Percentiles rank a stretch among this genome's conserved stretches.
Evolutionary conservation across 2,797 vertebrate species (phyloP).

Genomic region (Crax fasciolata): DNA sequence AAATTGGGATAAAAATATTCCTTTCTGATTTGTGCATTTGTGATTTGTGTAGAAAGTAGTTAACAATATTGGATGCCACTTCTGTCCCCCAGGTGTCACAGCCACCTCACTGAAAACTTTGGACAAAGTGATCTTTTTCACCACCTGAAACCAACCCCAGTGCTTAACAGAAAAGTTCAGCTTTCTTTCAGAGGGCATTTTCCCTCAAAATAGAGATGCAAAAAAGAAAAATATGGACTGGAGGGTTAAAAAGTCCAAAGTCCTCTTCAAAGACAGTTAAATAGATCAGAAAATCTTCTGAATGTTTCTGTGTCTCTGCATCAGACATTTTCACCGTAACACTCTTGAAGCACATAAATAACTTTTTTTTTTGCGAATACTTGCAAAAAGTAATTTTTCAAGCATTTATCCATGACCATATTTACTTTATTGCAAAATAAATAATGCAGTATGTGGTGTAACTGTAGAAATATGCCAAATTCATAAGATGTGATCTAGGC

Average conservation of each 20-base stretch:
- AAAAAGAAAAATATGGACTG: not conserved
- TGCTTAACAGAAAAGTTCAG: not conserved
- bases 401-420: not conserved
- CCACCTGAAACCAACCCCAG: not conserved
- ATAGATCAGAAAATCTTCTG: not conserved
- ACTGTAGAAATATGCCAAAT: conserved; percentile 44
- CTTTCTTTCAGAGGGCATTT: not conserved
- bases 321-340: not conserved
- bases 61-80: not conserved
- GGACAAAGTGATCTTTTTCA: not conserved
- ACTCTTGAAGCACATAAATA: not conserved
- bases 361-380: not conserved
- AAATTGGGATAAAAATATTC: not conserved
- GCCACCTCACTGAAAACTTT: not conserved
- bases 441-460: conserved; percentile 16
- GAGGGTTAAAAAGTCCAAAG: not conserved
- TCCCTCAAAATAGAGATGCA: not conserved
- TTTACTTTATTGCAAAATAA: conserved; percentile 34
- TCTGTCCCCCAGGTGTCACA: not conserved
- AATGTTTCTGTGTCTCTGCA: not conserved
- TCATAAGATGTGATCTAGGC: not conserved
- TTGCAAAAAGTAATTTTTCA: not conserved
- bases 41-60: not conserved
- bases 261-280: not conserved
- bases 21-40: not conserved